Evolutionary conservation across 2,888 invertebrate genomes (phyloP), one percentile per base, ranked within the genome.

Genomic region (Quadroppia sp.): DNA sequence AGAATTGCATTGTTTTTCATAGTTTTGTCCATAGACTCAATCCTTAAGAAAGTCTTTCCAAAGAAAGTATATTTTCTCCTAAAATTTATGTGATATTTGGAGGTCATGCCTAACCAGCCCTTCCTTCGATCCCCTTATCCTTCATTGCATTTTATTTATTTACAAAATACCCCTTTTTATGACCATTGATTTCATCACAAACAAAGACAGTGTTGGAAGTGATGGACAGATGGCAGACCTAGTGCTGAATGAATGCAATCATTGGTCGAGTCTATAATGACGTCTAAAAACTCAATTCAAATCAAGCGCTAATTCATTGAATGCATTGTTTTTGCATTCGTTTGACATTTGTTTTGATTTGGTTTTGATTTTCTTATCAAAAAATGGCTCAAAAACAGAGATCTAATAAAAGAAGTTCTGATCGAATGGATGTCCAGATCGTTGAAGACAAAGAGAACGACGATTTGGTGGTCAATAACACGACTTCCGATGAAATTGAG

Each of bases 371-470:
- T 1, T 32, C 20, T 59, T 7, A 17, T 30, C 7, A n/a, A 61
- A 28, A 13, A 32, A 64, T 64, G 64, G 64, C 64, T 64, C 64
- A 64, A 64, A 64, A 30, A 36, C 64, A 64, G 20, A 64, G 40
- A 40, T 9, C 9, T 36, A 9, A 28, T 7, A 4, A n/a, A 36
- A 64, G 40, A 23, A 50, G 23, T 50, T 4, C 3, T 15, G 32
- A 59, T 15, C 7, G 30, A 59, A 32, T 28, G 20, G 64, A 64
- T 64, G 9, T 64, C 4, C 30, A 64, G 23, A 40, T 40, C 2
- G 9, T 64, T 11, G 40, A 40, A 4, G 64, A 64, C 32, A 64
- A 64, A 13, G 64, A 64, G n/a, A 59, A 30, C 17, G 59, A 59
- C 2, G 13, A 17, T 13, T 6, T 59, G 9, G 17, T 36, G n/a